Evolutionary conservation across 2,888 invertebrate genomes (phyloP).

Genomic region (Phalera bucephala): DNA sequence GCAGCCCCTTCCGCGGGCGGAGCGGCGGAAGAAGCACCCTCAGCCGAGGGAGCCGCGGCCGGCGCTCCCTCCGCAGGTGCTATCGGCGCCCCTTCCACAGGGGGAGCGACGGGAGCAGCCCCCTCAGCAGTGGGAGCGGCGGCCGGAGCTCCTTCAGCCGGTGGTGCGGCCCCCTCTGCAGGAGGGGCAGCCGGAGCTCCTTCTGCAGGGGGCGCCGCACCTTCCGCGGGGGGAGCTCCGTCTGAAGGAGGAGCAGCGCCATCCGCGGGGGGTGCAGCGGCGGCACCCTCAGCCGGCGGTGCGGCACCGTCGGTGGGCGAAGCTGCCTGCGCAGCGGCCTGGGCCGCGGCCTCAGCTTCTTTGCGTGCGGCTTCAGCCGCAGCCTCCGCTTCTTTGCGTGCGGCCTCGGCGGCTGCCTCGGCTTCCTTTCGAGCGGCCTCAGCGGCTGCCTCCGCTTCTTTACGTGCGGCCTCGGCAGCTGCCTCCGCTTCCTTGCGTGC

Average conservation of each 20-base stretch:
- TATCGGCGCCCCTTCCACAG: conserved; percentile 46
- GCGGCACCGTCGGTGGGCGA: conserved; percentile 44
- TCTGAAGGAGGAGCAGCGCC: conserved; percentile 29
- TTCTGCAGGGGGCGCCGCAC: conserved; percentile 33
- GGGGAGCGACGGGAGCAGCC: conserved; percentile 24
- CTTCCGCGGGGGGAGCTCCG: conserved; percentile 36
- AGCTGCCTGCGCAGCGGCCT: conserved; percentile 20
- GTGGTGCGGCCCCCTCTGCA: conserved; percentile 38
- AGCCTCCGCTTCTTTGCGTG: conserved; percentile 35
- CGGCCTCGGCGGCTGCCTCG: conserved; percentile 35
- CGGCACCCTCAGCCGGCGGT: conserved; percentile 46
- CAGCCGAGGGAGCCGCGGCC: conserved; percentile 41
- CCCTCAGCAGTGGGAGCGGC: conserved; percentile 26
- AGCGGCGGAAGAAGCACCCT: conserved; percentile 41
- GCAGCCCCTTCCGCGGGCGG: conserved; percentile 44
- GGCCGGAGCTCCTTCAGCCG: conserved; percentile 41
- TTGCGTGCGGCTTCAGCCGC: conserved; percentile 15
- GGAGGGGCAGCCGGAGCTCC: conserved; percentile 39
- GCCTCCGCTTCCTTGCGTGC: conserved; percentile 32
- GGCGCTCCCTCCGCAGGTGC: conserved; percentile 34
- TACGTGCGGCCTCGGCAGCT: conserved; percentile 27
- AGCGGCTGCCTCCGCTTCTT: conserved; percentile 8
- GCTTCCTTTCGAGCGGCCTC: conserved; percentile 11
- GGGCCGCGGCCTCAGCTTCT: conserved; percentile 17
- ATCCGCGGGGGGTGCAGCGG: conserved; percentile 41